These are phyloP conservation scores for Cinara cedri DNA, from an alignment of 2,888 invertebrate genomes.

Conservation along the genomic window DNA sequence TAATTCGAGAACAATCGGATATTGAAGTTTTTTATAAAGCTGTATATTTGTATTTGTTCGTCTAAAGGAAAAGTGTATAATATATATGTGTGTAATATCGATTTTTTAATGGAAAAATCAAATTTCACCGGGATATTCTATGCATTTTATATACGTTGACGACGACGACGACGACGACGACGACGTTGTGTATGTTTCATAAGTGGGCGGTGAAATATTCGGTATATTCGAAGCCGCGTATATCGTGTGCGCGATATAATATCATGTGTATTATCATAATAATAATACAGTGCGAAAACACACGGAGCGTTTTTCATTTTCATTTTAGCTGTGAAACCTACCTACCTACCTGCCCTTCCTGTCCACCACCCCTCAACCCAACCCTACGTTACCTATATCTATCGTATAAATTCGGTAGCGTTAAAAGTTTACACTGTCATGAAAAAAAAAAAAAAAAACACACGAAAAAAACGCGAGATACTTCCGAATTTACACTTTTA, in stretches of 20 bases:
- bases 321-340: no score
- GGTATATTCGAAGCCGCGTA: background rate
- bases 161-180: no score
- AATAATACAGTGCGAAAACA: background rate
- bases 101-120: constrained; percentile 33
- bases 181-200: no score
- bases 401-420: background rate
- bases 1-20: background rate
- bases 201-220: background rate
- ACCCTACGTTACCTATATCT: no score
- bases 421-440: constrained; percentile 28
- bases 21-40: background rate
- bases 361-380: no score
- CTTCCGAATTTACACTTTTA: constrained; percentile 32
- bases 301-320: no score
- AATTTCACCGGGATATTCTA: background rate
- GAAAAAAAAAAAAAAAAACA: background rate
- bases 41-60: background rate
- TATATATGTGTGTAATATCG: background rate
- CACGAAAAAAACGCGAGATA: background rate
- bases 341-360: no score
- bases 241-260: background rate
- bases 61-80: background rate
- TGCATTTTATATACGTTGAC: background rate
- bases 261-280: background rate